Evolutionary conservation across 1,140 invertebrate genomes (phyloP), one percentile per base, ranked within the genome.

Genomic region (Neuroterus valhalla): DNA sequence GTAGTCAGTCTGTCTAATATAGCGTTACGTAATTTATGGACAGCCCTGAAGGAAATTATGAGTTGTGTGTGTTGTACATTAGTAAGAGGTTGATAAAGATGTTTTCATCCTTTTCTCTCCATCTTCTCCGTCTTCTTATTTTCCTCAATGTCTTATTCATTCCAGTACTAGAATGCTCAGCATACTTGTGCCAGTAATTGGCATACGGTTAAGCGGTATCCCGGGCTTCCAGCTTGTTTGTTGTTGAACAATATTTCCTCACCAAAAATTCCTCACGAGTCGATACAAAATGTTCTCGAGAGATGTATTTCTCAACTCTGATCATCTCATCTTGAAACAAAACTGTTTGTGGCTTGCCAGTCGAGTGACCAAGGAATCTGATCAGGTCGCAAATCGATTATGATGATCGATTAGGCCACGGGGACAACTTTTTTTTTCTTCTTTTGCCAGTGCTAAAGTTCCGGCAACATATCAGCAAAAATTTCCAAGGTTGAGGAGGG

Each of bases 351-450:
- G 15, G 15, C 15, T 62, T 62, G 55, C 26, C 26, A 62, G 55
- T 31, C 31, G 55, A 62, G 55, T 62, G 23, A 23, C 14, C 21
- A 62, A 62, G 55, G 55, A 62, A 62, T 62, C 10, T 15, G 55
- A 62, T 62, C 55, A 26, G 31, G 55, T 38, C 31, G 10, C 26
- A 62, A 62, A 62, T 62, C 55, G 55, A 62, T 62, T 62, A 62
- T 62, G 55, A 31, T 62, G 55, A 62, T 62, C 55, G 55, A 62
- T 62, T 62, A 62, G 55, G 55, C 55, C 31, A 62, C 23, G 55
- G 31, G 55, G 26, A 62, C 55, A 31, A n/a, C 4, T 38, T 62
- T 31, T 62, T 62, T 23, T 38, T 62, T 31, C 31, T 62, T 23
- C 15, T 62, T 3, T 15, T 14, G 14, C 6, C 14, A 62, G 23